Conservation (phyloP, 2,888 invertebrate species). For the Rhagophthalmus giganteus region DNA sequence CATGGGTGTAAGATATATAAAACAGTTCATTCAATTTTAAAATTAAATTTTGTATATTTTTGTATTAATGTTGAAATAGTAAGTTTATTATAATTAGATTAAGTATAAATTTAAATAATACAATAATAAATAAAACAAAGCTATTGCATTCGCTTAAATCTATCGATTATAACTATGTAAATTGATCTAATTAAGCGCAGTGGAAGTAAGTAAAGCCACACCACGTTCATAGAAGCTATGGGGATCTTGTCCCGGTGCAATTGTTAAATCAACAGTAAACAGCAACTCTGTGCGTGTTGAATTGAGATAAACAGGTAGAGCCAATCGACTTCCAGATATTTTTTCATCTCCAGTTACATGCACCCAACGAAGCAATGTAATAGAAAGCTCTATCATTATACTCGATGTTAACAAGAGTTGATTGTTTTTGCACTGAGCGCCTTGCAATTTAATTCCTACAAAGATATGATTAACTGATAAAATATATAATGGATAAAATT, state of each 20-base stretch:
- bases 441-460: slow-evolving; percentile 90
- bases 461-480: slow-evolving; percentile 48
- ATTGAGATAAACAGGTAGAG: slow-evolving; percentile 96
- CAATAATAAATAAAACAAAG: neutral
- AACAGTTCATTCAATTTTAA: neutral
- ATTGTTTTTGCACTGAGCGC: slow-evolving; percentile 91
- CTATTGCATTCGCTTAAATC: neutral
- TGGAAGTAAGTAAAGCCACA: slow-evolving; percentile 93
- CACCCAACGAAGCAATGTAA: slow-evolving; percentile 88
- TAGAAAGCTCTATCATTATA: slow-evolving; percentile 91
- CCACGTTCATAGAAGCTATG: slow-evolving; percentile 98
- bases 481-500: slow-evolving; percentile 10
- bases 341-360: slow-evolving; percentile 52
- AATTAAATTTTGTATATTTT: neutral
- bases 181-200: slow-evolving; percentile 73
- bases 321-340: slow-evolving; percentile 67
- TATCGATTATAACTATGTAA: no score
- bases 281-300: slow-evolving; percentile 92
- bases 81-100: neutral
- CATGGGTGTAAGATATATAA: no score
- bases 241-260: slow-evolving; percentile 86
- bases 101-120: neutral
- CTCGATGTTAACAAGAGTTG: slow-evolving; percentile 88
- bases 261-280: slow-evolving; percentile 92
- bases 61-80: neutral